Evolutionary conservation across 2,797 vertebrate species (phyloP).

Genomic region (Lophius americanus): DNA sequence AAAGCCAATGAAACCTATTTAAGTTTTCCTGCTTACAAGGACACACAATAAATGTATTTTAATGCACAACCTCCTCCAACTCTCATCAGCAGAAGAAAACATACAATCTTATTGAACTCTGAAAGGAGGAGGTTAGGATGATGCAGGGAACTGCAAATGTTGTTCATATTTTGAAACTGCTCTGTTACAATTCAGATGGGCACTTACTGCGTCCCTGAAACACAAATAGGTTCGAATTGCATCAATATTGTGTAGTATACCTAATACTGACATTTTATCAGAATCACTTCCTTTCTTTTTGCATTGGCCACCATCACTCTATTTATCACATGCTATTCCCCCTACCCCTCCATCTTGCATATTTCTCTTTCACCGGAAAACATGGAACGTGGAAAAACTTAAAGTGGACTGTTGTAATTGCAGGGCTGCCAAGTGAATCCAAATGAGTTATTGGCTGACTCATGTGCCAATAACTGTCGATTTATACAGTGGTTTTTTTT

Average conservation of each 20-base stretch:
- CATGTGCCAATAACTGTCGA: constrained; percentile 39
- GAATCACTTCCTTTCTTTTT: not conserved
- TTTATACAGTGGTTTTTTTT: constrained; percentile 68
- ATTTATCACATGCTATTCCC: constrained; percentile 5
- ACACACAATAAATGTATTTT: no score
- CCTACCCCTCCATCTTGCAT: not conserved
- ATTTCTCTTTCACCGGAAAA: constrained; percentile 4
- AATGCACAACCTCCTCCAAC: no score
- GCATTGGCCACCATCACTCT: not conserved
- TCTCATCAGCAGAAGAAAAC: no score
- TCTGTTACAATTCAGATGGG: no score
- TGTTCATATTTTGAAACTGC: no score
- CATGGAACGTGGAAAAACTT: constrained; percentile 12
- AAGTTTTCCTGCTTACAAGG: no score
- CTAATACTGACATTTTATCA: not conserved
- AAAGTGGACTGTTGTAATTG: constrained; percentile 9
- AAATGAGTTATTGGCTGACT: constrained; percentile 55
- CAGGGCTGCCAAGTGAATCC: constrained; percentile 24
- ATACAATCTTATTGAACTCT: no score
- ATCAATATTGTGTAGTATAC: not conserved
- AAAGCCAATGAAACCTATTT: no score
- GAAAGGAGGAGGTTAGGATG: not conserved
- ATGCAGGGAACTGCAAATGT: not conserved
- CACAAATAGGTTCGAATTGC: not conserved
- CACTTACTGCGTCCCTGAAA: not conserved